Base-by-base conservation (phyloP, 2,888 invertebrate species). In the Lathronympha strigana region DNA sequence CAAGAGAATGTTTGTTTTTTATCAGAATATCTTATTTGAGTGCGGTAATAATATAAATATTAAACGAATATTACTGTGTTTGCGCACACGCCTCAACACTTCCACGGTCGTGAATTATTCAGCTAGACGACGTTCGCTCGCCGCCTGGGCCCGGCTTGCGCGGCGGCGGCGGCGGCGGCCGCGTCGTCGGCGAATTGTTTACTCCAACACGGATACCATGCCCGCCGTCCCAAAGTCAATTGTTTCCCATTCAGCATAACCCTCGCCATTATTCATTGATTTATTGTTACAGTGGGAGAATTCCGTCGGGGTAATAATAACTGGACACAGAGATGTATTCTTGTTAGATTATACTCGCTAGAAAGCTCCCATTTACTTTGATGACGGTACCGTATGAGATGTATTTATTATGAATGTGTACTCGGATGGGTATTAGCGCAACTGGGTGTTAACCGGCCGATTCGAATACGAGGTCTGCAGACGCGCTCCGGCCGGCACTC, bases 91-190 rank as follows among this genome's bases (percentile, higher is more conserved):
- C 77, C 79, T 85, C 79, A 82, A 88, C 84, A 84, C 84, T 84
- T 84, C 78, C 77, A 77, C 74, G 72, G 71, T 76, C 74, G 73
- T 90, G 87, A 89, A 91, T 90, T 72, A 90, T 90, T 90, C 89
- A 90, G 73, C 69, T 75, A 76, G 67, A 71, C 67, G 69, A 68
- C 63, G 57, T 54, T 15, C 57, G 74, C 72, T 73, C 73, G 76
- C 76, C 69, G 72, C 73, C 75, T 72, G 68, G 70, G 69, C 71
- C 72, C 68, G 58, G 69, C 69, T 57, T 69, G 71, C 64, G 69
- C 72, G 73, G 71, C 55, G 40, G 33, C 33, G 33, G 33, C 11
- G 33, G 33, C 33, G 11, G 25, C 6, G 25, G 4, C 25, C 71
- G 71, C 67, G 70, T 70, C 72, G 71, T 71, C 73, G 74, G 73